A percentile compares a stretch with the other conserved stretches of the same genome.
phyloP scores from a whole-genome alignment of 2,797 vertebrate genomes.

The Channa striata region DNA sequence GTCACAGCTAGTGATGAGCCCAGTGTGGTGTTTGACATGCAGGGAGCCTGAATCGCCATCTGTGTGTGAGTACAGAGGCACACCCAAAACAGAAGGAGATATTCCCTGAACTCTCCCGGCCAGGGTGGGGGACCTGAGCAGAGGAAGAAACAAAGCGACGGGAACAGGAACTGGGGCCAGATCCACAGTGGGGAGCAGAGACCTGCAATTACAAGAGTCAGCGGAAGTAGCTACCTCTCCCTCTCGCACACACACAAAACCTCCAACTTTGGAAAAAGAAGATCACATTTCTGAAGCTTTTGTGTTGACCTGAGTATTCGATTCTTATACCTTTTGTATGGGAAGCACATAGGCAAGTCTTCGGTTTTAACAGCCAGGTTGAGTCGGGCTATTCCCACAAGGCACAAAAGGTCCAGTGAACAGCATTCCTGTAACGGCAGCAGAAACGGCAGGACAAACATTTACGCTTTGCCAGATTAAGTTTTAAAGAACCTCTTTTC shows the following conservation, averaged over 20 bases:
- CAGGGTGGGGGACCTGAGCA: slow-evolving; percentile 56
- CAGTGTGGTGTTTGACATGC: slow-evolving; percentile 48
- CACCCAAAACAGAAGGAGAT: slow-evolving; percentile 79
- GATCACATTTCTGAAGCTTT: slow-evolving; percentile 74
- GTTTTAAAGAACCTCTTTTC: slow-evolving; percentile 62
- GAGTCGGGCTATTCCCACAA: slow-evolving; percentile 67
- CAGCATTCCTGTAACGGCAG: slow-evolving; percentile 60
- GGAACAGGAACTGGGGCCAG: slow-evolving; percentile 65
- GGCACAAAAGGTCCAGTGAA: slow-evolving; percentile 62
- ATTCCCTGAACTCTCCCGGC: slow-evolving; percentile 64
- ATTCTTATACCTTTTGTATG: slow-evolving; percentile 74
- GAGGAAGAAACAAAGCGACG: slow-evolving; percentile 73
- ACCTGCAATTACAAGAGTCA: slow-evolving; percentile 69
- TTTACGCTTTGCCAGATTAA: slow-evolving; percentile 63
- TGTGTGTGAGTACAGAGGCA: slow-evolving; percentile 63
- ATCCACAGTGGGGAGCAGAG: slow-evolving; percentile 56
- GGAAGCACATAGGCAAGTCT: slow-evolving; percentile 56
- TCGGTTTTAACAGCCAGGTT: slow-evolving; percentile 55
- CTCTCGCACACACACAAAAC: slow-evolving; percentile 53
- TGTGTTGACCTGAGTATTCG: slow-evolving; percentile 60
- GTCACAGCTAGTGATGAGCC: slow-evolving; percentile 46
- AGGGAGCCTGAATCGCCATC: slow-evolving; percentile 63
- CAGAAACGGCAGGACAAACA: slow-evolving; percentile 68
- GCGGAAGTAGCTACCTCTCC: slow-evolving; percentile 58
- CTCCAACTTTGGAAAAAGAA: slow-evolving; percentile 61